Base-by-base conservation (phyloP, 1,140 invertebrate species). In the Lucilia sericata region DNA sequence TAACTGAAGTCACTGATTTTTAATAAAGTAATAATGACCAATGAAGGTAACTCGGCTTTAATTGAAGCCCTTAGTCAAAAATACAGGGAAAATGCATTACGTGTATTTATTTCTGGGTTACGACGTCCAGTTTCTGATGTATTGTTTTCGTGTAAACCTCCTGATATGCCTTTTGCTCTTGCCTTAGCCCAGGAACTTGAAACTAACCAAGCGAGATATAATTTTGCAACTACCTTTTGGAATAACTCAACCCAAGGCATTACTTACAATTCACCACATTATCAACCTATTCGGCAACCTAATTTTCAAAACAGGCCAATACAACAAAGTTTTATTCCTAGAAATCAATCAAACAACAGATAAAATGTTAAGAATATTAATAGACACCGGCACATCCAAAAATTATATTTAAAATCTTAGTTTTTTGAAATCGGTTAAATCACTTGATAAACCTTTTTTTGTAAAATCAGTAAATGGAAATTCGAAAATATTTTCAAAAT, bases 111-210 rank as follows among this genome's bases (percentile, higher is more conserved):
- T 30, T 82, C 60, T 7, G 84, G 80, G 70, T 13, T 42, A 19
- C 2, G 19, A 13, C 60, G 60, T 70, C 60, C 60, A n/a, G 7
- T 70, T 8, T 14, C 10, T 17, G 19, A 7, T n/a, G 17, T 70
- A 19, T n/a, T 86, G 17, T 86, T 86, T 51, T 83, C 83, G 10
- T 17, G 75, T 74, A n/a, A 70, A 82, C 84, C 85, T 19, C 65
- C 34, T 3, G 85, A 86, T 49, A 19, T 86, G 14, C 85, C 86
- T 4, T 51, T 84, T 13, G 84, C 85, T 7, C 80, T 86, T 8
- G 85, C 84, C 19, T 14, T 82, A 5, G 84, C 85, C 4, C 85
- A 86, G 80, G 85, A 86, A 47, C 49, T 85, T 4, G 83, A 86
- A 65, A 36, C 81, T 9, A 85, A 85, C 25, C 82, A 86, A 30